Base-by-base conservation (phyloP, 2,797 vertebrate genomes). In the Sebastes hopkinsi region DNA sequence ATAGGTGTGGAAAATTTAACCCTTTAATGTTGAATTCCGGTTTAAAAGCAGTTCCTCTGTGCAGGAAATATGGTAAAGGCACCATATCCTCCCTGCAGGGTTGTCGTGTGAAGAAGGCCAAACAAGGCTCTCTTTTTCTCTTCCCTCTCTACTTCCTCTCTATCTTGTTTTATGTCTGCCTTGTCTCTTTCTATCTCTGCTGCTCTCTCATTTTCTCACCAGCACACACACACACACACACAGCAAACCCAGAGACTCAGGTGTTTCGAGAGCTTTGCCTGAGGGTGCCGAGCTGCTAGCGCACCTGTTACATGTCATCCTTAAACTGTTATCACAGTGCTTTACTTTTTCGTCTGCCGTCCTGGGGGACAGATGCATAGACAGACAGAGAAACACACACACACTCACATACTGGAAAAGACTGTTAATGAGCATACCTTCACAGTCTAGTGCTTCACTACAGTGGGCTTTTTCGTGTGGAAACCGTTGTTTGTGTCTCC, bases 371-470 rank as follows among this genome's bases (percentile, higher is more conserved):
- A 50, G 50, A 78, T 62, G 62, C n/a, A 76, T 64, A 50, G 46
- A 50, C 46, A 50, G 68, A 76, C 77, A 62, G 34, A 72, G 36
- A 78, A 22, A 73, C 65, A 66, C 65, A 66, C 65, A 66, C 32
- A 54, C 73, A 73, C 54, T 52, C 55, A 60, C 46, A 52, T 8
- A 2, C 56, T 65, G 25, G 16, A 46, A 72, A 61, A 76, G 58
- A 77, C 52, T 54, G 73, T 84, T 90, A 88, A 91, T 88, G 86
- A 87, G 83, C 77, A 81, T 86, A 85, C 68, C 88, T 89, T 92
- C 79, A 92, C 92, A 91, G 91, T 91, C 88, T 87, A 60, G 77
- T 88, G 87, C 75, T 81, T 92, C 74, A 85, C 83, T 80, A 82
- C 79, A 64, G 62, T 69, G 75, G 69, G 66, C 79, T 78, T 86